Evolutionary conservation across 1,140 invertebrate species (phyloP).

Genomic region (Zaprionus kolodkinae): DNA sequence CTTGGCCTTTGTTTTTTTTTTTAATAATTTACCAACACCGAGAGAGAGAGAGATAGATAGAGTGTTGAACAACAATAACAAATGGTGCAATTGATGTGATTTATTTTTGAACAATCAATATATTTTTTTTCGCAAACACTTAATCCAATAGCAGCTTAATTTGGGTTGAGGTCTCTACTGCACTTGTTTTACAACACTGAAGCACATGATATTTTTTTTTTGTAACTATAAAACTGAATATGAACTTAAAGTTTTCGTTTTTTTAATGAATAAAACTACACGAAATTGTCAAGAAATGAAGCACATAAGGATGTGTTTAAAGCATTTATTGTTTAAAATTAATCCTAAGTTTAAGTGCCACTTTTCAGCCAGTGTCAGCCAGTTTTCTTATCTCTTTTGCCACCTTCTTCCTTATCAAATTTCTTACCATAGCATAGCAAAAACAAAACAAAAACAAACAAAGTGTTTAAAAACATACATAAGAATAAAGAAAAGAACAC

Average conservation of each 20-base stretch:
- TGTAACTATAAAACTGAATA: not conserved
- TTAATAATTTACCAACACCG: not conserved
- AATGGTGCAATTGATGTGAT: slow-evolving; percentile 9
- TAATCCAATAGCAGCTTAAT: not conserved
- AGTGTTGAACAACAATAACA: slow-evolving; percentile 4
- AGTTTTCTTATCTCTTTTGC: slow-evolving; percentile 20
- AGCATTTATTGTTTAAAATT: slow-evolving; percentile 10
- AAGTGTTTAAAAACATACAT: slow-evolving; percentile 43
- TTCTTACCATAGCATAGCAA: slow-evolving; percentile 31
- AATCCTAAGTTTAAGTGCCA: slow-evolving; percentile 24
- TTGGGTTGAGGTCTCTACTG: not conserved
- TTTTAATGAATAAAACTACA: too few species aligned
- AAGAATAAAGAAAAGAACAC: slow-evolving; percentile 47
- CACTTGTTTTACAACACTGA: slow-evolving; percentile 14
- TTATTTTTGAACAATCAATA: not conserved
- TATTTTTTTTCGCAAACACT: not conserved
- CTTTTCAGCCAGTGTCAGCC: slow-evolving; percentile 20
- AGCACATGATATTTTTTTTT: not conserved
- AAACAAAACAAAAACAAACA: slow-evolving; percentile 29
- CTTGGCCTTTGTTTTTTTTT: not conserved
- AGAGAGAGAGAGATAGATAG: too few species aligned
- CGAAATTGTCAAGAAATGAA: too few species aligned
- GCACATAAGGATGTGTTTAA: not conserved
- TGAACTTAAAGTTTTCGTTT: not conserved
- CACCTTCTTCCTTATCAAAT: not conserved